phyloP scores from a whole-genome alignment of 2,797 vertebrate species.

The Fundulus diaphanus region DNA sequence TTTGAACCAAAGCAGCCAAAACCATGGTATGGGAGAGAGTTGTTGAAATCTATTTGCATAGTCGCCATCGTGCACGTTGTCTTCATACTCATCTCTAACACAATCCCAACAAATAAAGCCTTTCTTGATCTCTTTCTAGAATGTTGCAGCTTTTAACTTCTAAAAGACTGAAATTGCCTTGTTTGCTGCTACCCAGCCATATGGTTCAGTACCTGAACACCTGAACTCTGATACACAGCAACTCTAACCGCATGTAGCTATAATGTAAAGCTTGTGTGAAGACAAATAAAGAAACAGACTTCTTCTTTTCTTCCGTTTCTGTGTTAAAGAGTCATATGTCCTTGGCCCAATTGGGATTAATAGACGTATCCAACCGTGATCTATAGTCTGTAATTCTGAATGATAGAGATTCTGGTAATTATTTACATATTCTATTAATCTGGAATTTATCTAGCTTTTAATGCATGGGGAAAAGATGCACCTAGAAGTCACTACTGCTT shows the following conservation, averaged over 20 bases:
- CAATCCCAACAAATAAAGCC: slow-evolving; percentile 45
- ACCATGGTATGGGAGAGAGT: slow-evolving; percentile 57
- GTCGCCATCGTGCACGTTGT: slow-evolving; percentile 56
- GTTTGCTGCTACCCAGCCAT: slow-evolving; percentile 42
- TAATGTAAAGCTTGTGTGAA: slow-evolving; percentile 28
- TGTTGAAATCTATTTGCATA: slow-evolving; percentile 75
- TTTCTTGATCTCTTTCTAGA: slow-evolving; percentile 16
- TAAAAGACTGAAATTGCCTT: slow-evolving; percentile 35
- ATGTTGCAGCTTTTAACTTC: background rate
- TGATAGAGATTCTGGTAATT: background rate
- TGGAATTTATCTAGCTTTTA: slow-evolving; percentile 1
- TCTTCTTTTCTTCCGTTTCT: slow-evolving; percentile 42
- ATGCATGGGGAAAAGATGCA: background rate
- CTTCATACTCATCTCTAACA: slow-evolving; percentile 35
- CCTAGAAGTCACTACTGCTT: background rate
- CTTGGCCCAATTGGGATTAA: slow-evolving; percentile 20
- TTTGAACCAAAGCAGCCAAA: slow-evolving; percentile 54
- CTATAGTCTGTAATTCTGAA: slow-evolving; percentile 12
- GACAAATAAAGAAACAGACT: slow-evolving; percentile 8
- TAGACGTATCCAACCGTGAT: background rate
- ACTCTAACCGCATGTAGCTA: slow-evolving; percentile 38
- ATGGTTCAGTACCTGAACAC: slow-evolving; percentile 62
- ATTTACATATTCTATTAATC: slow-evolving; percentile 7
- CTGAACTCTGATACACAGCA: slow-evolving; percentile 23
- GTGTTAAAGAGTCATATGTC: slow-evolving; percentile 22